Base-by-base conservation (phyloP, 2,888 invertebrate species). In the Prosapia bicincta region DNA sequence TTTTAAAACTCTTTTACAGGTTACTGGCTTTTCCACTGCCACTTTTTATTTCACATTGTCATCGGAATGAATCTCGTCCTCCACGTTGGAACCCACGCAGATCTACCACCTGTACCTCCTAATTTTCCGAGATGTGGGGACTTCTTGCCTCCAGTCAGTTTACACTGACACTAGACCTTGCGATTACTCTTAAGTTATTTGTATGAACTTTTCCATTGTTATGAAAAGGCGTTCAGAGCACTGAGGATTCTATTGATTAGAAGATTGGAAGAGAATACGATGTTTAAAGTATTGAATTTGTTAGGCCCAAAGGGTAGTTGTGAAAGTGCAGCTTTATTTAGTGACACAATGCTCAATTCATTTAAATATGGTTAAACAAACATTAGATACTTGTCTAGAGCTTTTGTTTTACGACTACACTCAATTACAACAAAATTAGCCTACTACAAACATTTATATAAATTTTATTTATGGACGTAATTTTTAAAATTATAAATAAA, bases 1-100 rank as follows among this genome's bases (percentile, higher is more conserved):
- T n/a, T n/a, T n/a, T n/a, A n/a, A n/a, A n/a, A n/a, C n/a, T n/a
- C n/a, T n/a, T n/a, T n/a, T 86, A 77, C 85, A 92, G 93, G 95
- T 74, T 94, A 90, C 84, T 96, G 96, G 96, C 84, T 96, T 76
- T 93, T 96, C 87, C 96, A 96, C 84, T 96, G 96, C 83, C 96
- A 96, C 85, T 94, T 96, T 84, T 89, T 93, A 78, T 95, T 93
- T 86, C 96, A 96, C 85, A 92, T 93, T 82, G 90, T 92, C 66
- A 92, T 94, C 79, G 96, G 96, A 79, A 96, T 96, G 96, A 92
- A 91, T 83, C 84, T 95, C 78, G 88, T 94, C 54, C 85, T 96
- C 67, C 93, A 95, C 83, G 92, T 96, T 78, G 96, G 95, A 32
- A 91, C 92, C 0, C 90, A 91, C 80, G 85, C 86, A 0, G 93